Base-by-base conservation (phyloP, 2,888 invertebrate genomes). In the Scaptodrosophila latifasciaeformis region DNA sequence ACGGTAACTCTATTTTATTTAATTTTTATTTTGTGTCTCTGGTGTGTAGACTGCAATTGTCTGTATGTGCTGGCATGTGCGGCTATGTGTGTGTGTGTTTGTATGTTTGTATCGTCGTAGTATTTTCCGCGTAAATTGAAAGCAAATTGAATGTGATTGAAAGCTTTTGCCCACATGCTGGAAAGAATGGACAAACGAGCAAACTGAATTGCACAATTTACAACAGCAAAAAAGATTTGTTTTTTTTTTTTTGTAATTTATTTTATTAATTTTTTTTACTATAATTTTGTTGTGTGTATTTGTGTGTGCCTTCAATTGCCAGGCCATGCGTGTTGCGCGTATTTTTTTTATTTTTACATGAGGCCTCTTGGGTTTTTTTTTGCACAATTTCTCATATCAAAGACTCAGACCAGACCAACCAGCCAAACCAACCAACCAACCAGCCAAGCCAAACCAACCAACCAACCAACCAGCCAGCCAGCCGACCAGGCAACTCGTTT, bases 41-140 rank as follows among this genome's bases (percentile, higher is more conserved):
- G 42, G 39, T 50, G 47, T 52, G 49, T 40, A 35, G 7, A 35
- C 24, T 27, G 27, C 9, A 27, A 6, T 27, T 5, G 27, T 35
- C 46, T 37, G 19, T 27, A 17, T 19, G 40, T 34, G 10, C 42
- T 31, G 19, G 31, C n/a, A 24, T 46, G 9, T 49, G 47, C 50
- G 48, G 43, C 49, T 21, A 30, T 19, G 30, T 52, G 52, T 49
- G 63, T 37, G 19, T 37, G 5, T 37, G 37, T 17, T 15, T 17
- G 37, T 12, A 17, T 10, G 18, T 15, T 45, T 49, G 45, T 44
- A 47, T 35, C 27, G 27, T 64, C 75, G 75, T 75, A 75, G 80
- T 80, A 75, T 77, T 75, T 79, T 75, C 75, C 78, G 80, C 75
- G 75, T 75, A 75, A 75, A 71, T 67, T 80, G 62, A 72, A 77